Percentiles rank a stretch among this genome's conserved stretches.
phyloP scores from a whole-genome alignment of 2,888 invertebrate genomes.

The Temnothorax ravouxi region DNA sequence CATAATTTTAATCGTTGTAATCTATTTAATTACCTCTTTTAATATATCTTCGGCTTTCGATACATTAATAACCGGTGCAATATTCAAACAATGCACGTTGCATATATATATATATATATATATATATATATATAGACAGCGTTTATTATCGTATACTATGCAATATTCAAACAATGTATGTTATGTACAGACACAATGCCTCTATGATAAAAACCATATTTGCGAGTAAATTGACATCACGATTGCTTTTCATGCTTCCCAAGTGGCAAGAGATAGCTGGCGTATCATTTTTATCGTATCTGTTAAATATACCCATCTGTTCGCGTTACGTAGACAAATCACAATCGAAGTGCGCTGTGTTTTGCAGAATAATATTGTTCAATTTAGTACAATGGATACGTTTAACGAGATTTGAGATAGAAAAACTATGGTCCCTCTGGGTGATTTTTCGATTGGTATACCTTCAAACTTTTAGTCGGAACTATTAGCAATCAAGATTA shows the following conservation, averaged over 20 bases:
- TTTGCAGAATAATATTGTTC: not conserved
- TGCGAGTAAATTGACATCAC: not conserved
- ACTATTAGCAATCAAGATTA: not conserved
- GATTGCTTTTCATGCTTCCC: slow-evolving; percentile 2
- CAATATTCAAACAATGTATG: not conserved
- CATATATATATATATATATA: no score
- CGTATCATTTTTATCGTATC: not conserved
- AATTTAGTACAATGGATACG: not conserved
- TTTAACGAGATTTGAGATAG: not conserved
- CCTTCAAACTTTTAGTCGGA: not conserved
- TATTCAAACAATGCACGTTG: not conserved
- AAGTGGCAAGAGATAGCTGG: slow-evolving; percentile 19
- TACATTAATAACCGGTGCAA: not conserved
- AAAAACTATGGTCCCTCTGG: not conserved
- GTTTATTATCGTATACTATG: not conserved
- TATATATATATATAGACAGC: no score
- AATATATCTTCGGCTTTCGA: not conserved
- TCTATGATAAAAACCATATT: not conserved
- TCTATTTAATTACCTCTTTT: not conserved
- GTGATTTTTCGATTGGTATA: not conserved
- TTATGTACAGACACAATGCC: not conserved
- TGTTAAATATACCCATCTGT: slow-evolving; percentile 19
- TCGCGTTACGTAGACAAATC: not conserved
- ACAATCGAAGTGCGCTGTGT: not conserved
- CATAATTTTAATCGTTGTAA: not conserved